Evolutionary conservation across 2,113 vertebrate genomes (phyloP).

Genomic region (Cephalopterus ornatus): DNA sequence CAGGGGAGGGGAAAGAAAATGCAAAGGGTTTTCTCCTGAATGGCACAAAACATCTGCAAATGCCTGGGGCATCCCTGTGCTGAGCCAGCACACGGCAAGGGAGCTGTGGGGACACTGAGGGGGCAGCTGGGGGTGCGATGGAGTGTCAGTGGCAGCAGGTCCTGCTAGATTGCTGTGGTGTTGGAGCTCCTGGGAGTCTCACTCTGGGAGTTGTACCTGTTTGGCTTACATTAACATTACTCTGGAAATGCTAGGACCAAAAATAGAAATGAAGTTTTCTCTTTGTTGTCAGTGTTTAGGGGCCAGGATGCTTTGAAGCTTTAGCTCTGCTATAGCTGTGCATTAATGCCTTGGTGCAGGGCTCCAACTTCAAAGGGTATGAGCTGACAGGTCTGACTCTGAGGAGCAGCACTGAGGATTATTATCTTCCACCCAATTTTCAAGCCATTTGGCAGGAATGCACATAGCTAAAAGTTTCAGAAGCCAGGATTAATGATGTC

Average conservation of each 20-base stretch:
- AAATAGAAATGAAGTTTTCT: neutral
- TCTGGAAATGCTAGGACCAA: neutral
- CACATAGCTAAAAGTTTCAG: constrained; percentile 16
- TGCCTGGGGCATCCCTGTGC: neutral
- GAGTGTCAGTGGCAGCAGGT: neutral
- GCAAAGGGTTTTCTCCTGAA: neutral
- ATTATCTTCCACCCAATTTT: constrained; percentile 28
- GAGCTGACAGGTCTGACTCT: neutral
- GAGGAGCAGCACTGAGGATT: neutral
- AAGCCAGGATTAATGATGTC: constrained; percentile 30
- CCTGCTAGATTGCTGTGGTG: neutral
- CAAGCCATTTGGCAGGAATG: constrained; percentile 33
- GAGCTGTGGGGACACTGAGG: neutral
- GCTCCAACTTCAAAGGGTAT: constrained; percentile 57
- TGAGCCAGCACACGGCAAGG: neutral
- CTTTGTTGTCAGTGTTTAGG: neutral
- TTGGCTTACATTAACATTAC: neutral
- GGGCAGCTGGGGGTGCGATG: neutral
- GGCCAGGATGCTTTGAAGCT: constrained; percentile 56
- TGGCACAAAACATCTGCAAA: neutral
- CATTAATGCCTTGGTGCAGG: constrained; percentile 31
- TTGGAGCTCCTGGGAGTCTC: neutral
- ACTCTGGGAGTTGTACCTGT: neutral
- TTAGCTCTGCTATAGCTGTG: neutral
- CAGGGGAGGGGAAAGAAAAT: neutral